Evolutionary conservation across 2,113 vertebrate genomes (phyloP), one percentile per base, ranked within the genome.

Genomic region (Leptobrachium ailaonicum): DNA sequence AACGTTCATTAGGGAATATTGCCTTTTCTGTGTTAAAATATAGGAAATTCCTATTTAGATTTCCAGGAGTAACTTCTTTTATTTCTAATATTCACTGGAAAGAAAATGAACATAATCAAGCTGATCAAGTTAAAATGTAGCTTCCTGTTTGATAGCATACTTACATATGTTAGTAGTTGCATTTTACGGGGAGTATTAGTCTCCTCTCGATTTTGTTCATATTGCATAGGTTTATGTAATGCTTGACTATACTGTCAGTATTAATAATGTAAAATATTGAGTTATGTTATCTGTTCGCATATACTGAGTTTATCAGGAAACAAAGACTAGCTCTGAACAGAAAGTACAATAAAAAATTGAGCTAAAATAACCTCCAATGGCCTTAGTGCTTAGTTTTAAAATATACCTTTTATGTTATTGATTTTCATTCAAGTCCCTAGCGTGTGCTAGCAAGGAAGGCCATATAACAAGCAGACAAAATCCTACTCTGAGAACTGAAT

Each of bases 401-500:
- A 73, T 58, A 73, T 41, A 74, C 47, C 54, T 45, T 71, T 73
- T 67, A 68, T 80, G 63, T 44, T 80, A 80, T 74, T 74, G 78
- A 73, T 73, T 73, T 73, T 80, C 41, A 73, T 74, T 45, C 53
- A 74, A 14, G 71, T 80, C 78, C 63, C 71, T 7, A 4, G 76
- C 60, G 78, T 56, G 71, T 74, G 63, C 41, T 44, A 41, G 76
- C 76, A 78, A 68, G 70, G 54, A 62, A 78, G 68, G 54, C 67
- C 67, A 73, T 80, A 80, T 74, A 73, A 73, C 78, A 73, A 68
- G 71, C n/a, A 73, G 78, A 74, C 63, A 73, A 67, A 80, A 74
- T 79, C 60, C n/a, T 44, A 73, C 50, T 58, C 66, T 73, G 77
- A 66, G 71, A 80, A 73, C 47, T 67, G 72, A 81, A 81, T 74